phyloP scores from a whole-genome alignment of 1,140 invertebrate species.

The Listronotus bonariensis region DNA sequence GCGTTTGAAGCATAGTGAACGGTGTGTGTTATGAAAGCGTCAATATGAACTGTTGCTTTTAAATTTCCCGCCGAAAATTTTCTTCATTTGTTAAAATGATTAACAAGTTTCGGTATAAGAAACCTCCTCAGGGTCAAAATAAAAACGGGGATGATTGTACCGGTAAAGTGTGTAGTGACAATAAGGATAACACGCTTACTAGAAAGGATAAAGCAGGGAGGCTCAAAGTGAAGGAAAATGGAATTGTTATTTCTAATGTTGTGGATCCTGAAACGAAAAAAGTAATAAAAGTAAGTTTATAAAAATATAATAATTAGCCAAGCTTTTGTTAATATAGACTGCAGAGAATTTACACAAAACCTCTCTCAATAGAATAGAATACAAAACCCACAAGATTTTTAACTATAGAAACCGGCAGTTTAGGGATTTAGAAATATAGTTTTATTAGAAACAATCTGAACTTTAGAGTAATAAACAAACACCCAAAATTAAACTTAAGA shows the following conservation, averaged over 20 bases:
- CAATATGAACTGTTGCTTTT: constrained; percentile 2
- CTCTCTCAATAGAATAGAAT: too few species aligned
- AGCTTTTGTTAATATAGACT: background rate
- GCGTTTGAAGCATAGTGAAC: constrained; percentile 12
- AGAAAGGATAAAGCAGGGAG: constrained; percentile 15
- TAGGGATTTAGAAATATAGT: too few species aligned
- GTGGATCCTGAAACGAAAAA: constrained; percentile 39
- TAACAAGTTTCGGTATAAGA: constrained; percentile 50
- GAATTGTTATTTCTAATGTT: constrained; percentile 15
- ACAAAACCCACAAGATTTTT: too few species aligned
- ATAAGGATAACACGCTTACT: constrained; percentile 12
- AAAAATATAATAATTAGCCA: background rate
- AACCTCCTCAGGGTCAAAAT: constrained; percentile 35
- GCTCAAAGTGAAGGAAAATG: constrained; percentile 12
- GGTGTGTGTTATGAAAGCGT: constrained; percentile 15
- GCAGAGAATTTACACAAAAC: too few species aligned
- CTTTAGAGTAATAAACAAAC: too few species aligned
- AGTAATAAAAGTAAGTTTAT: constrained; percentile 43
- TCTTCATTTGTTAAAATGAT: constrained; percentile 40
- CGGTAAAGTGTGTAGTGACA: constrained; percentile 10
- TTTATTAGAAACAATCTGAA: too few species aligned
- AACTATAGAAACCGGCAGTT: too few species aligned
- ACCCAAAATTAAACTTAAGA: too few species aligned
- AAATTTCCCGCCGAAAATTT: constrained; percentile 14
- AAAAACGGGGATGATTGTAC: constrained; percentile 24